These are phyloP conservation scores for Hypotaenidia okinawae DNA, from an alignment of 2,797 vertebrate species.

Conservation along the genomic window DNA sequence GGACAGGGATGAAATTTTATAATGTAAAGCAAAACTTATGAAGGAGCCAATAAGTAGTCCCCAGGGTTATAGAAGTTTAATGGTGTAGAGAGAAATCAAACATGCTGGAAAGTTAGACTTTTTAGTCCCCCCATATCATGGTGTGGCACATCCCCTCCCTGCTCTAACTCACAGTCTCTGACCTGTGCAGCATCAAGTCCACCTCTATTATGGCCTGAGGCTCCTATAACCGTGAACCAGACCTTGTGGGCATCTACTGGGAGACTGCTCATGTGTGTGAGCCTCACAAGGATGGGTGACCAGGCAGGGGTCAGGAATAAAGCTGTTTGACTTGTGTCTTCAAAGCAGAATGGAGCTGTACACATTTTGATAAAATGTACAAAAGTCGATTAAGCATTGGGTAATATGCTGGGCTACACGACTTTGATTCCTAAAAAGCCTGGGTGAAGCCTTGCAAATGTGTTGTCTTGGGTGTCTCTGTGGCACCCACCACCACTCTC, in stretches of 20 bases:
- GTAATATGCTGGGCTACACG: not conserved
- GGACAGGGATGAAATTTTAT: not conserved
- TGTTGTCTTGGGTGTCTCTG: not conserved
- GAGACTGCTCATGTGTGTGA: not conserved
- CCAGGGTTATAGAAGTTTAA: not conserved
- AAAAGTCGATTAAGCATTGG: not conserved
- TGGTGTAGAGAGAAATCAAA: not conserved
- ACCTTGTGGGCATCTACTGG: not conserved
- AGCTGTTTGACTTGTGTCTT: not conserved
- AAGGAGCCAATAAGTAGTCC: not conserved
- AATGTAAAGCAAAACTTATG: not conserved
- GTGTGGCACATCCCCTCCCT: too few relatives aligned
- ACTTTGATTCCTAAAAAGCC: not conserved
- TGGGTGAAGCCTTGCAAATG: not conserved
- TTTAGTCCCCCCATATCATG: fast-evolving
- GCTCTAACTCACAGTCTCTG: not conserved
- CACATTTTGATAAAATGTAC: not conserved
- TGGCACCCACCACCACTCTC: not conserved
- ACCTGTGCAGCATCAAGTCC: not conserved
- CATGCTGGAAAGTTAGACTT: not conserved
- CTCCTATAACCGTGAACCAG: not conserved
- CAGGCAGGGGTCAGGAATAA: fast-evolving
- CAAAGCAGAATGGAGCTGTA: not conserved
- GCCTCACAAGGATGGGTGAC: not conserved
- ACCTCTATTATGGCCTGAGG: not conserved